A percentile compares a stretch with the other conserved stretches of the same genome.
These are phyloP conservation scores for Heloderma charlesbogerti DNA, from an alignment of 2,113 vertebrate genomes.

Conservation along the genomic window DNA sequence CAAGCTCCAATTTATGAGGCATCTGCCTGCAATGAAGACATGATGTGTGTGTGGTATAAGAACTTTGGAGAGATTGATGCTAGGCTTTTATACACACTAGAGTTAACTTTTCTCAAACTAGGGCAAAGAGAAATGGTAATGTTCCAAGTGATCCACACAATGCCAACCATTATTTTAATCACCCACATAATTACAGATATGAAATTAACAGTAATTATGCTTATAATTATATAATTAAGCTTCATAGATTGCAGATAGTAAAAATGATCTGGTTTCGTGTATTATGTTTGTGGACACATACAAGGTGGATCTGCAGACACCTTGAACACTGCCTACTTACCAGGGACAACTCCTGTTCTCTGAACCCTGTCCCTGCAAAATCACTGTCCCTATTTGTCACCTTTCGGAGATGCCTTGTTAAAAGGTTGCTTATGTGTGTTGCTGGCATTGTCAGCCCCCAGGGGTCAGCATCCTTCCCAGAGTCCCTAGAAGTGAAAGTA, in stretches of 20 bases:
- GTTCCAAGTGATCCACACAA: constrained; percentile 15
- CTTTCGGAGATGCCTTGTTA: not conserved
- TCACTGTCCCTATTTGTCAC: not conserved
- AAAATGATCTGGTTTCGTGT: constrained; percentile 10
- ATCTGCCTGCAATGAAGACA: not conserved
- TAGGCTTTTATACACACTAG: not conserved
- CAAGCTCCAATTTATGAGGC: not conserved
- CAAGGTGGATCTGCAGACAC: not conserved
- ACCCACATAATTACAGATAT: constrained; percentile 30
- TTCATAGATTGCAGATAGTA: constrained; percentile 32
- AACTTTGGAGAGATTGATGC: not conserved
- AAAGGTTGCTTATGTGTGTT: not conserved
- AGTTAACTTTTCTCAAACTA: constrained; percentile 19
- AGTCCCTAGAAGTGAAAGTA: not conserved
- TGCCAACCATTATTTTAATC: constrained; percentile 25
- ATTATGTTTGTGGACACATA: not conserved
- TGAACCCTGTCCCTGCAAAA: not conserved
- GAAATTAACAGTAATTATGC: constrained; percentile 26
- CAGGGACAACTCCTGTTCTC: not conserved
- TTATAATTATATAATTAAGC: constrained; percentile 44
- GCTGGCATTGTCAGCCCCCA: not conserved
- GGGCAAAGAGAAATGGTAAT: constrained; percentile 29
- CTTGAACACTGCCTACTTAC: not conserved
- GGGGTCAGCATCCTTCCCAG: not conserved
- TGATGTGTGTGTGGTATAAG: not conserved